A percentile compares a stretch with the other conserved stretches of the same genome.
phyloP scores from a whole-genome alignment of 2,113 vertebrate species.

The Tetrao urogallus region DNA sequence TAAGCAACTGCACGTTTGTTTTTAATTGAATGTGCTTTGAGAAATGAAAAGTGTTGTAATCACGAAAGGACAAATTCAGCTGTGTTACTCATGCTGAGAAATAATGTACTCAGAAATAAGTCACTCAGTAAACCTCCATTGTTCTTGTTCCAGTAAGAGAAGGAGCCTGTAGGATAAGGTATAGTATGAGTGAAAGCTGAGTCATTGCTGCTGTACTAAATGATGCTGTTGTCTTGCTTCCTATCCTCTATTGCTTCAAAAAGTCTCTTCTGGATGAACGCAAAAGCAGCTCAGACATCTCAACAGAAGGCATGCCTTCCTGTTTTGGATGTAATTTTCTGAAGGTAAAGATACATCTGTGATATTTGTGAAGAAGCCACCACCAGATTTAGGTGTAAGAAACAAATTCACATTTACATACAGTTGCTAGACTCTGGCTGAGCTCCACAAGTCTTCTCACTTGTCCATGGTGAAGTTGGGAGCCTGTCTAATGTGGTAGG shows the following conservation, averaged over 20 bases:
- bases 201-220: background rate
- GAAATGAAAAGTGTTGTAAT: background rate
- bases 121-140: constrained; percentile 40
- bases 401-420: background rate
- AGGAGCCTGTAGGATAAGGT: background rate
- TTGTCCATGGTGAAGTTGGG: background rate
- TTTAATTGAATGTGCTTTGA: background rate
- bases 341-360: background rate
- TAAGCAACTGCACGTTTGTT: background rate
- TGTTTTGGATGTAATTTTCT: background rate
- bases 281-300: background rate
- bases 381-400: background rate
- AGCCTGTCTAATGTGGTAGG: background rate
- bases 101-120: background rate
- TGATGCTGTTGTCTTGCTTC: background rate
- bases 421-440: background rate
- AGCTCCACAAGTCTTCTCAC: background rate
- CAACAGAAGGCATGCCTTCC: background rate
- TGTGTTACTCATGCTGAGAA: constrained; percentile 17
- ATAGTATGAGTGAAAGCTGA: constrained; percentile 28
- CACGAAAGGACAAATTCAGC: background rate
- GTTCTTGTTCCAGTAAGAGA: constrained; percentile 40
- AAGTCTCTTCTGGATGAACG: background rate
- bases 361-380: background rate
- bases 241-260: background rate